phyloP scores from a whole-genome alignment of 2,888 invertebrate genomes.

The Asteroscopus sphinx region DNA sequence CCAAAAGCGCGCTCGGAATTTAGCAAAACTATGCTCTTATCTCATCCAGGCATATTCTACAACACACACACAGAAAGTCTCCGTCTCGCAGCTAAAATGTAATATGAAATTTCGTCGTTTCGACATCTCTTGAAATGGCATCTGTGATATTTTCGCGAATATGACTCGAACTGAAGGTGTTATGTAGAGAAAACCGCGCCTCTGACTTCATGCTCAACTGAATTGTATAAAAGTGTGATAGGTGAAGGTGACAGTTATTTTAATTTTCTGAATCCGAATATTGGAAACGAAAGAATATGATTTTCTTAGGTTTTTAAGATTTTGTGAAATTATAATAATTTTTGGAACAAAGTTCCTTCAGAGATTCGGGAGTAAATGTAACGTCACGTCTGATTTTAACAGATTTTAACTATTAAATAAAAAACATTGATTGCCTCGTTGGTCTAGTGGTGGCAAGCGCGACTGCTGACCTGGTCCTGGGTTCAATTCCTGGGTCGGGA shows the following conservation, averaged over 20 bases:
- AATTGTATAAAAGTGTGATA: slow-evolving; percentile 23
- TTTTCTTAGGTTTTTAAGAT: no score
- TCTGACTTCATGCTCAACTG: slow-evolving; percentile 6
- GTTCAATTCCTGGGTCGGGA: no score
- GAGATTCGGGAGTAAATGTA: no score
- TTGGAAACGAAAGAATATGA: no score
- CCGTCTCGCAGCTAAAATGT: slow-evolving; percentile 43
- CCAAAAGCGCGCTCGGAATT: neutral
- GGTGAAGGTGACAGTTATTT: slow-evolving; percentile 1
- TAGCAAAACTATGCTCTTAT: neutral
- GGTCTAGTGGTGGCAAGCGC: no score
- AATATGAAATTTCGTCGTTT: slow-evolving; percentile 58
- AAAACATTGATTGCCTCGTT: no score
- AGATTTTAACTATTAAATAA: no score
- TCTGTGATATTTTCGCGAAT: slow-evolving; percentile 47
- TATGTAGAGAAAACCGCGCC: slow-evolving; percentile 23
- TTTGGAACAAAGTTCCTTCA: no score
- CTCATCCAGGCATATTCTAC: slow-evolving; percentile 11
- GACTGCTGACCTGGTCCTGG: no score
- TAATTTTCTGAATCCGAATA: no score
- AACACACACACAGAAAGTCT: slow-evolving; percentile 16
- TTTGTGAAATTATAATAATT: no score
- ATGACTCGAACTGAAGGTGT: slow-evolving; percentile 36
- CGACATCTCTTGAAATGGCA: slow-evolving; percentile 47
- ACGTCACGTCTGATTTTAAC: no score